phyloP scores from a whole-genome alignment of 2,797 vertebrate genomes.

The Sebastes steindachneri region DNA sequence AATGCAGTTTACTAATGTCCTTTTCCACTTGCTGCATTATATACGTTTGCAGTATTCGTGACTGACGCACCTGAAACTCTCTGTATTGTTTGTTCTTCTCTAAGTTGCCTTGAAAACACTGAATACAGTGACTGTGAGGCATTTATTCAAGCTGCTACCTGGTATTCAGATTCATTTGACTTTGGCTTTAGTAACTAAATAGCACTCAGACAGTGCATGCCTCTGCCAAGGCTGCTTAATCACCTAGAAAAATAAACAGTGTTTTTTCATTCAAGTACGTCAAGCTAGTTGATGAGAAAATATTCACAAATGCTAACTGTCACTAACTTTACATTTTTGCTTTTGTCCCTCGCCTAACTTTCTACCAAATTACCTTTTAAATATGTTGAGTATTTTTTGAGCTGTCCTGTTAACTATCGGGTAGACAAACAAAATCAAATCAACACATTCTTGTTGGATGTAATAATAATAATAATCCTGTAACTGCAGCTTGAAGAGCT shows the following conservation, averaged over 20 bases:
- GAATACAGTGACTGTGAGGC: background rate
- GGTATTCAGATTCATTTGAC: background rate
- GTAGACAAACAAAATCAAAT: background rate
- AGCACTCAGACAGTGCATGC: background rate
- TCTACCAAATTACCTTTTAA: background rate
- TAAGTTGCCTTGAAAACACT: background rate
- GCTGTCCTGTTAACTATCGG: background rate
- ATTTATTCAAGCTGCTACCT: background rate
- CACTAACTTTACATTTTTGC: background rate
- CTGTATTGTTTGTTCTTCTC: background rate
- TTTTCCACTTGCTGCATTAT: background rate
- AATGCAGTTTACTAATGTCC: background rate
- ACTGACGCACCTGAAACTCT: background rate
- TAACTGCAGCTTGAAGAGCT: background rate
- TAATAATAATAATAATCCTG: background rate
- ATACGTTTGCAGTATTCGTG: background rate
- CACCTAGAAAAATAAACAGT: background rate
- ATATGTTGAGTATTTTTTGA: background rate
- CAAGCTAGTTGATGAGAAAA: background rate
- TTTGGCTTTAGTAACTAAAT: background rate
- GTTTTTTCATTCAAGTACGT: background rate
- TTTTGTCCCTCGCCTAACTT: background rate
- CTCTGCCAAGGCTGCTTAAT: background rate
- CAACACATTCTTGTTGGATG: background rate
- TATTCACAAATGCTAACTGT: background rate